A percentile compares a stretch with the other conserved stretches of the same genome.
phyloP scores from a whole-genome alignment of 2,113 vertebrate genomes.

The Cariama cristata region DNA sequence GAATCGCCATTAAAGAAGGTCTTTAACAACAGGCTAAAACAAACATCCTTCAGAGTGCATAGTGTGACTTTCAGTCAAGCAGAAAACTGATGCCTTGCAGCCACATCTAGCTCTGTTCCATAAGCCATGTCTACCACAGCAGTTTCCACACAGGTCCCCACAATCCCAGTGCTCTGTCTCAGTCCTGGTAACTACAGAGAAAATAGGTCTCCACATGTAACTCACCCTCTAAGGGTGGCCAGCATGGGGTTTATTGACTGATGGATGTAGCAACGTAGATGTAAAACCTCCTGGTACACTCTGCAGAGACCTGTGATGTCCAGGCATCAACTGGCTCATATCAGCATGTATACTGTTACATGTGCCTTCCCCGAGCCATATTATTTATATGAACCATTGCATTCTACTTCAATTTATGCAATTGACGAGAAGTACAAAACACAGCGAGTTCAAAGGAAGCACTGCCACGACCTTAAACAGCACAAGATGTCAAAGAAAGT shows the following conservation, averaged over 20 bases:
- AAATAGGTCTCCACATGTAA: not conserved
- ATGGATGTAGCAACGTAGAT: not conserved
- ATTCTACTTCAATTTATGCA: not conserved
- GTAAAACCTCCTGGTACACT: not conserved
- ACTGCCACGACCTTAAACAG: not conserved
- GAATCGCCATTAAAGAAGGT: not conserved
- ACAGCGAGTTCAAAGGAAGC: not conserved
- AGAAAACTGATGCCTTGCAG: not conserved
- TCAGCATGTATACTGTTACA: not conserved
- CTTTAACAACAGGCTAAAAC: conserved; percentile 5
- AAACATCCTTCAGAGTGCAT: not conserved
- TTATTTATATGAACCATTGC: not conserved
- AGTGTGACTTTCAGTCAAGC: not conserved
- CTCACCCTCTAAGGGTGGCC: not conserved
- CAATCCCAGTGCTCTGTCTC: not conserved
- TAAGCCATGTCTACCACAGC: not conserved
- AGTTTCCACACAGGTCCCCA: not conserved
- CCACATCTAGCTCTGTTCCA: not conserved
- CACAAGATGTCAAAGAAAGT: not conserved
- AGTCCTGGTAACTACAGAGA: not conserved
- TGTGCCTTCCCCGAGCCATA: not conserved
- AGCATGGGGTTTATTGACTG: not conserved
- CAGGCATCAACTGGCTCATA: not conserved
- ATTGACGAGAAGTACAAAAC: not conserved
- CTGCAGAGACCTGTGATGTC: not conserved